Conservation (phyloP, 2,888 invertebrate species). For the Papilio gigon region DNA sequence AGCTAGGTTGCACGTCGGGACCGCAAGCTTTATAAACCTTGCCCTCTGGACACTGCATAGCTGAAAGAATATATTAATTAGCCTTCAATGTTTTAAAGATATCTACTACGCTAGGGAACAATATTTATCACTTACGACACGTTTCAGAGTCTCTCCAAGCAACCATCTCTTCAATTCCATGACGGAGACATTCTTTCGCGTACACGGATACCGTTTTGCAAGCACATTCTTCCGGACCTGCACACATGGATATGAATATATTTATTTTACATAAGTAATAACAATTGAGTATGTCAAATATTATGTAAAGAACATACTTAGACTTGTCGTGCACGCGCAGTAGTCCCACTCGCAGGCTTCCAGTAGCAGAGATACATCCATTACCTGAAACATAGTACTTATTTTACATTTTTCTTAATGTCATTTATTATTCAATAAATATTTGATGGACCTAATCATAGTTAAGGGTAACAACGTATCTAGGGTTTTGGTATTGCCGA, state of each 20-base stretch:
- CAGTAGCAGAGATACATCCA: constrained; percentile 85
- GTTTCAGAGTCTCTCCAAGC: constrained; percentile 90
- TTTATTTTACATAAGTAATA: neutral
- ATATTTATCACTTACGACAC: constrained; percentile 87
- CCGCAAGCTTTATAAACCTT: constrained; percentile 91
- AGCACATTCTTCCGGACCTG: constrained; percentile 85
- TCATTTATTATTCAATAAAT: too few species aligned
- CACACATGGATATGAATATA: neutral
- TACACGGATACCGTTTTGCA: constrained; percentile 90
- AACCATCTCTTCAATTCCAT: constrained; percentile 83
- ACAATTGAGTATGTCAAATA: neutral
- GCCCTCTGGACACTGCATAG: constrained; percentile 88
- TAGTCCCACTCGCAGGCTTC: constrained; percentile 91
- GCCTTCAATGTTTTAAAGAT: constrained; percentile 17
- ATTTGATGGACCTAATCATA: too few species aligned
- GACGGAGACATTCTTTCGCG: constrained; percentile 88
- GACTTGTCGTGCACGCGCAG: constrained; percentile 84
- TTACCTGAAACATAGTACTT: constrained; percentile 45
- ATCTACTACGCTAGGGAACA: constrained; percentile 24
- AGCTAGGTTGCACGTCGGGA: constrained; percentile 86
- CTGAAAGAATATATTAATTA: constrained; percentile 74
- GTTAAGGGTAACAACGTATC: too few species aligned
- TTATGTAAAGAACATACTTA: constrained; percentile 61
- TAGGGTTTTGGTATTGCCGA: too few species aligned
- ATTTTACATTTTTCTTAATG: too few species aligned